A percentile compares a stretch with the other conserved stretches of the same genome.
Conservation (phyloP, 2,888 invertebrate species). For the Latheticus oryzae region DNA sequence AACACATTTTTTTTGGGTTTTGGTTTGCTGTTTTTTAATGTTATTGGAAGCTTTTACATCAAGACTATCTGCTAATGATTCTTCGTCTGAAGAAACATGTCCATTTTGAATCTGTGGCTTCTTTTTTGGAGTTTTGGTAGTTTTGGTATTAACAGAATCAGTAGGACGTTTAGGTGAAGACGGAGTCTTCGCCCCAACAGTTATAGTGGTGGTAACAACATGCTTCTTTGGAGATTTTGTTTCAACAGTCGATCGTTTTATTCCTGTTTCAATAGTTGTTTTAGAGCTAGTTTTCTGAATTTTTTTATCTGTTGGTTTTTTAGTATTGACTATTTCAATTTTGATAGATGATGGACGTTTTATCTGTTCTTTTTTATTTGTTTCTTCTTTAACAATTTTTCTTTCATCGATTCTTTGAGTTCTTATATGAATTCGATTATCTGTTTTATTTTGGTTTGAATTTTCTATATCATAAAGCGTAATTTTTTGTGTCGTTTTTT, state of each 20-base stretch:
- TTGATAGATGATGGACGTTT: constrained; percentile 27
- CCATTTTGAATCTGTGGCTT: constrained; percentile 50
- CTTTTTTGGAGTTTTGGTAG: constrained; percentile 41
- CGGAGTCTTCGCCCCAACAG: constrained; percentile 47
- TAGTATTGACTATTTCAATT: too few species aligned
- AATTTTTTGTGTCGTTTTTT: constrained; percentile 46
- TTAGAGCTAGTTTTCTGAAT: constrained; percentile 59
- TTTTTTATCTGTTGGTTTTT: constrained; percentile 50
- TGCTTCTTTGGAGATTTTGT: constrained; percentile 42
- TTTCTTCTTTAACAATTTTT: constrained; percentile 28
- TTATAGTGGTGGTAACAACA: constrained; percentile 56
- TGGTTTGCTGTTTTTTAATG: constrained; percentile 53
- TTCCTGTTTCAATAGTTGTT: constrained; percentile 39
- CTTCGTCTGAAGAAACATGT: constrained; percentile 51
- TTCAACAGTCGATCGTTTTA: constrained; percentile 56
- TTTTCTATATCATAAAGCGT: constrained; percentile 52
- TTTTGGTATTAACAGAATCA: too few species aligned
- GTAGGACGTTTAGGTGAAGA: constrained; percentile 20
- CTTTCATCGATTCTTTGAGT: constrained; percentile 55
- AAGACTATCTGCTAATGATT: constrained; percentile 54
- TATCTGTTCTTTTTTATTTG: constrained; percentile 40
- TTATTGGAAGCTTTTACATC: constrained; percentile 49
- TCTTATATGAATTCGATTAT: constrained; percentile 50
- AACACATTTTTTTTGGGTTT: constrained; percentile 65
- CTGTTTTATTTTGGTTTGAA: constrained; percentile 46